phyloP scores from a whole-genome alignment of 2,113 vertebrate species.

The Planiliza haematocheilus region DNA sequence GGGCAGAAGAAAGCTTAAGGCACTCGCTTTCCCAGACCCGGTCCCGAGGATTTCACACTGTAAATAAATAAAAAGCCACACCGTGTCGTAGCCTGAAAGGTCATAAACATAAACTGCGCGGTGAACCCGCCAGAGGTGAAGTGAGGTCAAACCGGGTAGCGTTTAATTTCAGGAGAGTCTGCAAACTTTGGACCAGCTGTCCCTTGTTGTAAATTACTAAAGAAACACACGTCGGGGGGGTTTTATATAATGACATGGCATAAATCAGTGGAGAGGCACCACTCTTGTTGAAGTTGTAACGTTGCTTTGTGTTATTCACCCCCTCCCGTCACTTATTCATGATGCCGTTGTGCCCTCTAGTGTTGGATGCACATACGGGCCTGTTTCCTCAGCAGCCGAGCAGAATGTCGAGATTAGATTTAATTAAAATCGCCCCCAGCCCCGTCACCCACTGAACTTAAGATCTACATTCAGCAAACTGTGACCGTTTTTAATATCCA shows the following conservation, averaged over 20 bases:
- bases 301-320: too few species aligned
- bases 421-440: conserved; percentile 48
- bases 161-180: too few species aligned
- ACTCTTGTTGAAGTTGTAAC: neutral
- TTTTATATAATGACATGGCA: too few species aligned
- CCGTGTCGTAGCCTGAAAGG: too few species aligned
- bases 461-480: conserved; percentile 50
- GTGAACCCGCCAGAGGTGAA: too few species aligned
- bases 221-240: too few species aligned
- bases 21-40: neutral
- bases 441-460: conserved; percentile 30
- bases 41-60: too few species aligned
- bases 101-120: too few species aligned
- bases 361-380: conserved; percentile 19
- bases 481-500: conserved; percentile 62
- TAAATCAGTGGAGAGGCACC: neutral
- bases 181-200: too few species aligned
- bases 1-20: conserved; percentile 6
- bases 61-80: too few species aligned
- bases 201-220: too few species aligned
- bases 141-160: too few species aligned
- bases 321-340: conserved; percentile 14
- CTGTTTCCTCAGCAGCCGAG: neutral
- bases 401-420: conserved; percentile 49
- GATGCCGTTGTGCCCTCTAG: conserved; percentile 58